These are phyloP conservation scores for Pardalotus punctatus DNA, from an alignment of 2,113 vertebrate species.

Conservation along the genomic window DNA sequence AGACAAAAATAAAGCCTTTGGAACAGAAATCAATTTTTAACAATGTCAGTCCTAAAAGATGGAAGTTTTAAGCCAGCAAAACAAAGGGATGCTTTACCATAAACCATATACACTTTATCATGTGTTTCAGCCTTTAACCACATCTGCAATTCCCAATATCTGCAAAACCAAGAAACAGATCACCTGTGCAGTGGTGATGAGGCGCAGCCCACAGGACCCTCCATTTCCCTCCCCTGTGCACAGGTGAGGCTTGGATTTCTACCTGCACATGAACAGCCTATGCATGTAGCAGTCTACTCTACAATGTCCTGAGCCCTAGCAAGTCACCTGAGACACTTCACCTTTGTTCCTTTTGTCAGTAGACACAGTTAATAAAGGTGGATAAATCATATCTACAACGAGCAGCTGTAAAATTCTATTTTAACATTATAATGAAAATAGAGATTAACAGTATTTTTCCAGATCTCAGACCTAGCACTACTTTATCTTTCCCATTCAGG, in stretches of 20 bases:
- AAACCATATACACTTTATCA: neutral
- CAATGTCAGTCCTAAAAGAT: neutral
- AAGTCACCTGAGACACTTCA: neutral
- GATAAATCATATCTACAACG: neutral
- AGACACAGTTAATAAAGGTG: neutral
- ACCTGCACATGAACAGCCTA: neutral
- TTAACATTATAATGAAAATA: neutral
- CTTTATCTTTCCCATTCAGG: neutral
- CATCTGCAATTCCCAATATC: neutral
- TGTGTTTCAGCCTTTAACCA: neutral
- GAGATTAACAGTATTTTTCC: neutral
- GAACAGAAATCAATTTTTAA: neutral
- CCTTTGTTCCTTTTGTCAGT: neutral
- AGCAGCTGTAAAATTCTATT: neutral
- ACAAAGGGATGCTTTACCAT: neutral
- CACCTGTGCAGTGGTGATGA: neutral
- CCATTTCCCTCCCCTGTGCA: neutral
- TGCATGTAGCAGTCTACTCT: neutral
- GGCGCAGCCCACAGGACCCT: neutral
- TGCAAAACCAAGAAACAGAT: neutral
- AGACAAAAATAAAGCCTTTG: neutral
- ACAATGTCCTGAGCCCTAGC: neutral
- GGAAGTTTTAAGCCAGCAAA: neutral
- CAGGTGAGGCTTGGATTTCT: neutral
- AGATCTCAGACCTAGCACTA: neutral